Percentiles rank a stretch among this genome's conserved stretches.
Conservation (phyloP, 2,797 vertebrate species). For the Sebastes trivittatus region DNA sequence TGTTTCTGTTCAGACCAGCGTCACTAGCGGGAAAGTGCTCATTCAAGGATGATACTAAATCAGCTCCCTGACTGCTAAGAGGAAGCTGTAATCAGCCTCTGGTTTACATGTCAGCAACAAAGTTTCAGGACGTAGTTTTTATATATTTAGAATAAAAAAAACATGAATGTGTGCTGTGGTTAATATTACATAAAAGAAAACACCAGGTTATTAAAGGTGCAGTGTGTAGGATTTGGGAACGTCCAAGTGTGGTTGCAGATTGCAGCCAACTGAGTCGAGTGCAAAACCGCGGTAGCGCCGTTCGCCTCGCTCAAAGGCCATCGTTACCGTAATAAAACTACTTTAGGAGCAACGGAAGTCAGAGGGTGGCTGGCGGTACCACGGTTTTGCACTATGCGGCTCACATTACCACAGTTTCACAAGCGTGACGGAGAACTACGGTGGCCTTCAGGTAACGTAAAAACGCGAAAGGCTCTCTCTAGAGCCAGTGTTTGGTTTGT, state of each 20-base stretch:
- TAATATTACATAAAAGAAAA: neutral
- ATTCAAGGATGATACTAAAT: neutral
- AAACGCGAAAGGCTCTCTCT: neutral
- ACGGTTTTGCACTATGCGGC: neutral
- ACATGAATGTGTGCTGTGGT: neutral
- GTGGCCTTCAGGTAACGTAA: neutral
- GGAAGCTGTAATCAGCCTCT: conserved; percentile 11
- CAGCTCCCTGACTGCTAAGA: neutral
- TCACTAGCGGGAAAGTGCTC: conserved; percentile 50
- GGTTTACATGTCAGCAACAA: conserved; percentile 3
- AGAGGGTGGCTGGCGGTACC: no score
- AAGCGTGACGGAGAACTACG: neutral
- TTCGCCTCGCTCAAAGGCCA: no score
- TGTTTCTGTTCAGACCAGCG: conserved; percentile 47
- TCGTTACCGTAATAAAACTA: no score
- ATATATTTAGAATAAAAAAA: neutral
- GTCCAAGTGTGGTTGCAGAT: neutral
- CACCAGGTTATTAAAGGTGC: neutral
- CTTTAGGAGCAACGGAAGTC: no score
- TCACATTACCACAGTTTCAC: neutral
- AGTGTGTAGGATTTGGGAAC: neutral
- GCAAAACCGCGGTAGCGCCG: no score
- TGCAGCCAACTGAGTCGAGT: neutral
- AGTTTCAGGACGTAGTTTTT: neutral
- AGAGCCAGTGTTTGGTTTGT: neutral